Evolutionary conservation across 2,888 invertebrate species (phyloP).

Genomic region (Hypomecis atomaria): DNA sequence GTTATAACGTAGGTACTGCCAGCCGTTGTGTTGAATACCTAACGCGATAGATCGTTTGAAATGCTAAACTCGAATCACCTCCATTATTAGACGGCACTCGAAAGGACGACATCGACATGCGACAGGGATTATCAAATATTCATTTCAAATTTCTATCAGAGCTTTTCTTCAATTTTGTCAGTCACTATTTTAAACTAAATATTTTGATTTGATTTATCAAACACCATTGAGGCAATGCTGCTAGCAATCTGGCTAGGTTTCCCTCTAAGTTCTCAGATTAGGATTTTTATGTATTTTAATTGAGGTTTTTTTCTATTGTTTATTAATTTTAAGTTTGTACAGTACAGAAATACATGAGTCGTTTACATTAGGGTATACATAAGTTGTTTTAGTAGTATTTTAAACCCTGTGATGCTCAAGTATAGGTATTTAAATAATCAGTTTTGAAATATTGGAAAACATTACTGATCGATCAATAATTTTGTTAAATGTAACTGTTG

Average conservation of each 20-base stretch:
- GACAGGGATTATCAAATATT: slow-evolving; percentile 8
- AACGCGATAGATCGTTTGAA: slow-evolving; percentile 16
- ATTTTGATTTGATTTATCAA: not conserved
- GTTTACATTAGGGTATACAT: no score
- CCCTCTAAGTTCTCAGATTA: no score
- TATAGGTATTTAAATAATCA: no score
- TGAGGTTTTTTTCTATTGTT: no score
- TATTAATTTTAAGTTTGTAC: no score
- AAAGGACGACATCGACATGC: not conserved
- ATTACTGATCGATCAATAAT: no score
- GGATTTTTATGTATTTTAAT: no score
- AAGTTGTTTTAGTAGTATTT: no score
- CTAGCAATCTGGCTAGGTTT: not conserved
- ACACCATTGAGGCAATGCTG: not conserved
- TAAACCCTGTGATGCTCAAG: no score
- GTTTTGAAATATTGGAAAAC: no score
- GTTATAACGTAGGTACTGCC: slow-evolving; percentile 7
- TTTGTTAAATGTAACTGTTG: no score
- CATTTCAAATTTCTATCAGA: not conserved
- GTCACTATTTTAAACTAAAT: not conserved
- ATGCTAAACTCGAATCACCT: slow-evolving; percentile 9
- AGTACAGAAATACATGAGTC: no score
- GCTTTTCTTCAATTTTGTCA: not conserved
- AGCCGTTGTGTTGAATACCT: slow-evolving; percentile 12
- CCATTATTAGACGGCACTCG: slow-evolving; percentile 9